Base-by-base conservation (phyloP, 2,797 vertebrate genomes). In the Leucoraja ocellata region DNA sequence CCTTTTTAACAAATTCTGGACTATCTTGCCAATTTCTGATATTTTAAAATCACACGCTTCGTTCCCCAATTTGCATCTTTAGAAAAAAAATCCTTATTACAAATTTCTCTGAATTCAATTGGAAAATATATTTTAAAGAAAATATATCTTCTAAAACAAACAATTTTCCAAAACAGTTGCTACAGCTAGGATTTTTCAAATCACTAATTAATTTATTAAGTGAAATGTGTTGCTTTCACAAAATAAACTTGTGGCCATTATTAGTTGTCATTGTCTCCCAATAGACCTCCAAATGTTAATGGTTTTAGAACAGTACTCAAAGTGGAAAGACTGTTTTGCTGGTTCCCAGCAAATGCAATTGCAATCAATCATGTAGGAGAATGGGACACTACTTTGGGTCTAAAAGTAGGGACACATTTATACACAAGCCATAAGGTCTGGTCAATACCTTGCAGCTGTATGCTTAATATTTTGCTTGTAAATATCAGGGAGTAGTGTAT, bases 201-300 rank as follows among this genome's bases (percentile, higher is more conserved):
- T 63, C 9, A 86, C 28, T 78, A 32, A 86, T 86, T 86, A 32
- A 86, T 86, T 86, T n/a, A 63, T n/a, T 63, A 63, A 86, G 25
- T 86, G 58, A 14, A 73, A 65, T 16, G 25, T 32, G 1, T 28
- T 63, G 83, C 58, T 86, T 86, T 4, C 83, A 86, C 18, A 14
- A n/a, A 63, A 86, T 25, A 1, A 65, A 86, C 18, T 32, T 32
- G 25, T 63, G 83, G 25, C 61, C 28, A 65, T 13, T 32, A 32
- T 32, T 32, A 25, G 46, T 58, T 25, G 46, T 83, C 18, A 83
- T 28, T 83, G 54, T 58, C 36, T 80, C 80, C 39, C 46, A 54
- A 18, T 36, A 54, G 5, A 81, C 4, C 46, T 25, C 80, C 21
- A 83, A 81, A 46, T 10, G 2, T 25, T 83, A 54, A 54, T 83